Base-by-base conservation (phyloP, 2,888 invertebrate genomes). In the Perithous albicinctus region DNA sequence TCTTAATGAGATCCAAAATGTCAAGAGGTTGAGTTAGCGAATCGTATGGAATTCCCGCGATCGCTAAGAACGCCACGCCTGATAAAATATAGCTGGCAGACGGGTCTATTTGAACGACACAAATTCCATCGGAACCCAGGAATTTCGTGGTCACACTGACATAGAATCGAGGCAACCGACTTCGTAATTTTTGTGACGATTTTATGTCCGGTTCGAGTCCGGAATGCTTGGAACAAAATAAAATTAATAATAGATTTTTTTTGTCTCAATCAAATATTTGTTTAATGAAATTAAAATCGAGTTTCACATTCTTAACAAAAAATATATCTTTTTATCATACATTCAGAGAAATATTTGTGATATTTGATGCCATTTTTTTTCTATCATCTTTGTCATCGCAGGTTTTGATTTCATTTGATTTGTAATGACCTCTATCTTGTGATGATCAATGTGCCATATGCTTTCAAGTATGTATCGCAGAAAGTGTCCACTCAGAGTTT, bases 1-100 rank as follows among this genome's bases (percentile, higher is more conserved):
- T 70, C 35, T 61, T 61, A 64, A 78, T 69, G 78, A 77, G 38
- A 12, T 63, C 23, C 38, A 59, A 81, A 83, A 83, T 83, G 72
- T 83, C 83, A 84, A 59, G 73, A 59, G 48, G 32, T 32, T 20
- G 43, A 15, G 32, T 63, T 35, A 32, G 15, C 67, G 61, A 54
- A 74, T 12, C 63, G 12, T 8, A 20, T 63, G 69, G 51, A 70
- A 41, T 63, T 77, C 20, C 15, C 61, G 18, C 4, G 18, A 41
- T 23, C 46, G 35, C 41, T 10, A 35, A 12, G 23, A 51, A n/a
- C n/a, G n/a, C 51, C 51, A 15, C 38, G 18, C 26, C 8, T 48
- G 20, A 15, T 15, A 48, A 23, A 32, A 51, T 38, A 59, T 10
- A 20, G 66, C 23, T n/a, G 1, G 63, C n/a, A 8, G 10, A 8